phyloP scores from a whole-genome alignment of 2,797 vertebrate species.

The Poeciliopsis infans region DNA sequence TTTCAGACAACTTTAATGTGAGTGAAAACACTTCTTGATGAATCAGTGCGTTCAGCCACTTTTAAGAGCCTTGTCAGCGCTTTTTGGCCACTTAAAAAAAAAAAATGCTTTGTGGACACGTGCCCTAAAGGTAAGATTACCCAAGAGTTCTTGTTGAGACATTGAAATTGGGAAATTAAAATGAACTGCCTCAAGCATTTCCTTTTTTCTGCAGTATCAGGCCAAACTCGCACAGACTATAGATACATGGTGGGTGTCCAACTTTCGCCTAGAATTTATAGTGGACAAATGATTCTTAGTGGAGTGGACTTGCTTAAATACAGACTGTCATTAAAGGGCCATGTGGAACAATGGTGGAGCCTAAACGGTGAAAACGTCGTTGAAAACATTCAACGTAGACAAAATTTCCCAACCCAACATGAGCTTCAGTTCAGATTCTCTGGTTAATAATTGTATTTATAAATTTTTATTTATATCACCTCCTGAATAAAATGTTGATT shows the following conservation, averaged over 20 bases:
- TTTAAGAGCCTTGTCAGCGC: background rate
- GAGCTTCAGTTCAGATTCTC: background rate
- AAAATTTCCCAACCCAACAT: background rate
- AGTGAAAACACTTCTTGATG: constrained; percentile 3
- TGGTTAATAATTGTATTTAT: background rate
- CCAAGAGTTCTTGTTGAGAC: constrained; percentile 29
- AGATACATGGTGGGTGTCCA: background rate
- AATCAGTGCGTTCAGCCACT: constrained; percentile 2
- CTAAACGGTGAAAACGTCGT: background rate
- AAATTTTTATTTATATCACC: background rate
- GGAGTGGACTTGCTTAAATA: constrained; percentile 24
- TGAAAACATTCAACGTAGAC: background rate
- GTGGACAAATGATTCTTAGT: background rate
- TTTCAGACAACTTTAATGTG: background rate
- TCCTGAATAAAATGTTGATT: background rate
- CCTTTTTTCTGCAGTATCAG: constrained; percentile 12
- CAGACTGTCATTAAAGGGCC: background rate
- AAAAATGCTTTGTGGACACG: constrained; percentile 4
- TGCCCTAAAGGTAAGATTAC: constrained; percentile 33
- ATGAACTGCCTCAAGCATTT: constrained; percentile 25
- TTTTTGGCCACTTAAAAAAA: background rate
- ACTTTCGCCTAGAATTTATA: background rate
- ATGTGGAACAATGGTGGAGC: background rate
- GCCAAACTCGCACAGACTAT: constrained; percentile 1
- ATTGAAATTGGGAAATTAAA: constrained; percentile 47